Conservation (phyloP, 1,140 invertebrate genomes). For the Brachionus manjavacas region DNA sequence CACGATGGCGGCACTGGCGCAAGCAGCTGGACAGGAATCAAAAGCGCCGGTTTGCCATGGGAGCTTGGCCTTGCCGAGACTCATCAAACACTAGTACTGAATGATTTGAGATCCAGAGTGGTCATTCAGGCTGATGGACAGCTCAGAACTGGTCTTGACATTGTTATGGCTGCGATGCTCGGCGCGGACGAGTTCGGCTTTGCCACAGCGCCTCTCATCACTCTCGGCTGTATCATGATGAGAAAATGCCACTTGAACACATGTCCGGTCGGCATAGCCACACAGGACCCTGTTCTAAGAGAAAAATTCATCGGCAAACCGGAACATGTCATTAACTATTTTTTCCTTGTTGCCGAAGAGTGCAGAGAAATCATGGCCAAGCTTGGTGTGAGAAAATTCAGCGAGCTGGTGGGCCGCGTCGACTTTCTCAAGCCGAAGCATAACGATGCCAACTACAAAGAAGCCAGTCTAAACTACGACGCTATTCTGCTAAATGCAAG, state of each 20-base stretch:
- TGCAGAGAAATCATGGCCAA: constrained; percentile 80
- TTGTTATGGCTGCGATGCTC: constrained; percentile 87
- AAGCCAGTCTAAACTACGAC: constrained; percentile 60
- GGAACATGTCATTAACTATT: constrained; percentile 93
- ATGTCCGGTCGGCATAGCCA: constrained; percentile 96
- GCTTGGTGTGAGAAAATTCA: constrained; percentile 78
- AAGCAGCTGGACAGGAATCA: constrained; percentile 88
- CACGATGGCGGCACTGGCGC: constrained; percentile 97
- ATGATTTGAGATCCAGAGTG: constrained; percentile 87
- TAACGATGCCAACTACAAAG: constrained; percentile 67
- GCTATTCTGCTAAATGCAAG: constrained; percentile 81
- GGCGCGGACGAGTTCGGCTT: constrained; percentile 99
- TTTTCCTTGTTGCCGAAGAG: constrained; percentile 96
- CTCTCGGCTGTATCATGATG: constrained; percentile 98
- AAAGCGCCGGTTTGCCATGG: constrained; percentile 92
- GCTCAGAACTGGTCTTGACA: constrained; percentile 63
- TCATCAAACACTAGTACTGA: constrained; percentile 86
- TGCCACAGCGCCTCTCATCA: constrained; percentile 93
- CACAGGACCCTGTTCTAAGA: constrained; percentile 80
- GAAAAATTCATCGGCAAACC: constrained; percentile 96
- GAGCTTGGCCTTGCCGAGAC: constrained; percentile 94
- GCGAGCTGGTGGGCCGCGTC: constrained; percentile 88
- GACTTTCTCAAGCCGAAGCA: constrained; percentile 66
- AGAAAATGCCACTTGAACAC: constrained; percentile 98
- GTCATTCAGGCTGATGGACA: constrained; percentile 72